phyloP scores from a whole-genome alignment of 2,888 invertebrate genomes.

The Drepanosiphum platanoidis region DNA sequence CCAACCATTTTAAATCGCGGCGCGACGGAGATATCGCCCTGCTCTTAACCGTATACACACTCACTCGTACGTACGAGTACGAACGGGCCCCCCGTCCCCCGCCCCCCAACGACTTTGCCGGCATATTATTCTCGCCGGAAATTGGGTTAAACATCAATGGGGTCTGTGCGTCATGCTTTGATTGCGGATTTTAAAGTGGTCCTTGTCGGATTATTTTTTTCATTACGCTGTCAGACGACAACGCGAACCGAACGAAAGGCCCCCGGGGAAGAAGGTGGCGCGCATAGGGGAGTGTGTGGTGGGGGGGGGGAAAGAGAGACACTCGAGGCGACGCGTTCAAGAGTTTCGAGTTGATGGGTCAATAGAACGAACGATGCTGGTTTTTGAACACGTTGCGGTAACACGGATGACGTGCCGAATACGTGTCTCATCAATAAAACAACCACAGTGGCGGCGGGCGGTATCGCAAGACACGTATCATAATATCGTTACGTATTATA shows the following conservation, averaged over 20 bases:
- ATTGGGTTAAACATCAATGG: conserved; percentile 40
- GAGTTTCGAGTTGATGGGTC: conserved; percentile 51
- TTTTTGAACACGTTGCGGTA: conserved; percentile 44
- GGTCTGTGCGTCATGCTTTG: conserved; percentile 48
- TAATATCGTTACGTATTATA: too few relatives aligned
- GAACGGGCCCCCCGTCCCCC: too few relatives aligned
- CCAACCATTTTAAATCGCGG: too few relatives aligned
- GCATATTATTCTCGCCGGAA: neutral
- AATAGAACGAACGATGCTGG: conserved; percentile 53
- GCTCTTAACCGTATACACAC: too few relatives aligned
- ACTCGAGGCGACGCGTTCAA: conserved; percentile 42
- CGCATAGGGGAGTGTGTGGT: too few relatives aligned
- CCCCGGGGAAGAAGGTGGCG: neutral
- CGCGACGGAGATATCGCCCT: too few relatives aligned
- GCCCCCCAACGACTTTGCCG: neutral
- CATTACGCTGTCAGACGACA: conserved; percentile 33
- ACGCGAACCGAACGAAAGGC: conserved; percentile 1
- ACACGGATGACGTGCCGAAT: neutral
- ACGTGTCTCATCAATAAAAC: conserved; percentile 5
- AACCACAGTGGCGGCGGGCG: neutral
- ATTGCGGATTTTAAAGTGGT: conserved; percentile 55
- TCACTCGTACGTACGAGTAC: too few relatives aligned
- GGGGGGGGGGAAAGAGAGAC: neutral
- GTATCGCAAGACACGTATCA: too few relatives aligned
- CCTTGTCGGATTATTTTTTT: conserved; percentile 36